Base-by-base conservation (phyloP, 2,113 vertebrate species). In the Hippolais icterina region DNA sequence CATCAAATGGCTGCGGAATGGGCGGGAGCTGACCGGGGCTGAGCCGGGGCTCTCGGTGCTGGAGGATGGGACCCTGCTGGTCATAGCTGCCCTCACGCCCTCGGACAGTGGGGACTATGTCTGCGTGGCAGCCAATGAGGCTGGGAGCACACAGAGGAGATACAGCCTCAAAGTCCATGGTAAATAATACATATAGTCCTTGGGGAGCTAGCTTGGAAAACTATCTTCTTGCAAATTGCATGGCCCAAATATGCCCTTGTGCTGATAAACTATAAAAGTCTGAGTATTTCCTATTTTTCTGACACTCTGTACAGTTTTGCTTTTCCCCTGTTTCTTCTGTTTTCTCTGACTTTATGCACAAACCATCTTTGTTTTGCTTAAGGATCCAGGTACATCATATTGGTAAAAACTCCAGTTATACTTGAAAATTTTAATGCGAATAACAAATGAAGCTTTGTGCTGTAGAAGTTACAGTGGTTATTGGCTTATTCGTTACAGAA, bases 121-220 rank as follows among this genome's bases (percentile, higher is more conserved):
- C 66, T 99, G 99, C 28, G 96, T 98, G 42, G 99, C 99, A 20
- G 91, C 97, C 91, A 99, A 99, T 22, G 99, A 99, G 91, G 99
- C 98, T 13, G 99, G 99, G 61, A 98, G 98, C 85, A 98, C 98
- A 6, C 98, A 99, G 98, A 99, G 96, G 96, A 99, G 98, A 96
- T 99, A 99, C 59, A 98, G 98, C 79, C 98, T 99, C 57, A 99
- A 98, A 97, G 99, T 99, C 66, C 98, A 99, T 5, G 99, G 99
- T 99, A 97, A 98, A 56, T 70, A 44, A 24, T 14, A 10, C 24
- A 24, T 11, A 15, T 5, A 41, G 2, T 18, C 39, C 15, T 15
- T 19, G 17, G 27, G 21, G 12, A 49, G 15, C 21, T 63, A n/a
- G 3, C 71, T 49, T 49, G 41, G 46, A 28, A 66, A 33, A 63